Evolutionary conservation across 2,113 vertebrate species (phyloP).

Genomic region (Sebastes schlegelii): DNA sequence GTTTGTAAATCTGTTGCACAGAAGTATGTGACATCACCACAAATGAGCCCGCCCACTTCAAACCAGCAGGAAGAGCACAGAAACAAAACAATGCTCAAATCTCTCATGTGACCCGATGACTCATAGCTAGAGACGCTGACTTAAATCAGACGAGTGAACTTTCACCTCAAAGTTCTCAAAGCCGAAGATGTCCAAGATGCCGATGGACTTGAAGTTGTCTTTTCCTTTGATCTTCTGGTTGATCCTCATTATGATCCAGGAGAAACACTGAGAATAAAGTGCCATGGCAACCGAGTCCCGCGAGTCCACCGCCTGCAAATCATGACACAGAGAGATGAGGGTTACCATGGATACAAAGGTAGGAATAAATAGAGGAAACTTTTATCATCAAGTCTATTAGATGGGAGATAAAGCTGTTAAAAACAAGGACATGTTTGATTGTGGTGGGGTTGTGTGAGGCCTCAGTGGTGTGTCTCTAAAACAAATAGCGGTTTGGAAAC

Average conservation of each 20-base stretch:
- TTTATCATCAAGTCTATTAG: constrained; percentile 24
- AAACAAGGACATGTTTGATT: constrained; percentile 17
- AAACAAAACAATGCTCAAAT: not conserved
- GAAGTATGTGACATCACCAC: not conserved
- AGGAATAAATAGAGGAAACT: constrained; percentile 31
- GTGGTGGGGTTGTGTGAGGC: constrained; percentile 34
- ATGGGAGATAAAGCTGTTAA: constrained; percentile 24
- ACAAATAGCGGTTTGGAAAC: constrained; percentile 53
- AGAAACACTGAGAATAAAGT: constrained; percentile 93
- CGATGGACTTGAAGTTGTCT: constrained; percentile 95
- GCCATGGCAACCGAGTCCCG: constrained; percentile 94
- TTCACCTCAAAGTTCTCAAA: constrained; percentile 95
- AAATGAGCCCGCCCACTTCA: not conserved
- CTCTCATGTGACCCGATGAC: not conserved
- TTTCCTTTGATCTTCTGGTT: constrained; percentile 92
- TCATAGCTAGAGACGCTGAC: no score
- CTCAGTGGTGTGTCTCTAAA: constrained; percentile 25
- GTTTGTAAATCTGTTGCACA: not conserved
- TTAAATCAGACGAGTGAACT: not conserved
- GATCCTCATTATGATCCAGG: constrained; percentile 94
- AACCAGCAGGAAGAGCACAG: not conserved
- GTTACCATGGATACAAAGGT: constrained; percentile 27
- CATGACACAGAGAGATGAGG: constrained; percentile 13
- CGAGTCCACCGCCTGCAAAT: constrained; percentile 90
- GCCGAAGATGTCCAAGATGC: constrained; percentile 95